Evolutionary conservation across 2,888 invertebrate genomes (phyloP).

Genomic region (Drosophila ustulata): DNA sequence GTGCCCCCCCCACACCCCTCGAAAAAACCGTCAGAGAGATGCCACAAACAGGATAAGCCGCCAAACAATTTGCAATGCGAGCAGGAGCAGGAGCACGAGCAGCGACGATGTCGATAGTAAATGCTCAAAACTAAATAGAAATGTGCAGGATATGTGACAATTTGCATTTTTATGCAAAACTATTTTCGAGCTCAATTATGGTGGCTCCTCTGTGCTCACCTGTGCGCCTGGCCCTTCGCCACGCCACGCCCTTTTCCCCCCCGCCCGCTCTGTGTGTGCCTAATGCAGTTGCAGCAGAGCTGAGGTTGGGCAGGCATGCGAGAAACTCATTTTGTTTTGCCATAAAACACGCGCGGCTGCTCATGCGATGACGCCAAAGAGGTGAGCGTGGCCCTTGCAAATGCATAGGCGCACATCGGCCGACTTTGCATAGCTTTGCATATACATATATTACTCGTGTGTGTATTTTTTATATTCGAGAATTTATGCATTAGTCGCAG

Average conservation of each 20-base stretch:
- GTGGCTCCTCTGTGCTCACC: constrained; percentile 21
- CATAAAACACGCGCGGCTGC: constrained; percentile 68
- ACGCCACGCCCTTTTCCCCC: background rate
- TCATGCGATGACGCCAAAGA: constrained; percentile 55
- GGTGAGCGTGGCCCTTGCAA: constrained; percentile 35
- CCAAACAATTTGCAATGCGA: constrained; percentile 66
- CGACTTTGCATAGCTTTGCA: constrained; percentile 46
- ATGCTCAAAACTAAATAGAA: constrained; percentile 70
- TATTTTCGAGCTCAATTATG: constrained; percentile 75
- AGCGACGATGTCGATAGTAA: constrained; percentile 31
- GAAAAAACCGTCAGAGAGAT: constrained; percentile 20
- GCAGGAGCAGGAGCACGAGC: constrained; percentile 7
- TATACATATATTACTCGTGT: constrained; percentile 22
- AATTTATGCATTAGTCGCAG: constrained; percentile 72
- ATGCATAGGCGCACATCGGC: constrained; percentile 58
- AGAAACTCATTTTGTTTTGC: constrained; percentile 77
- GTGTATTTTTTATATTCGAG: constrained; percentile 27
- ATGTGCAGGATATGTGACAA: constrained; percentile 80
- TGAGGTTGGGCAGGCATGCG: constrained; percentile 67
- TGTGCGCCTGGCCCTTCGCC: background rate
- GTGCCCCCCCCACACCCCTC: constrained; percentile 4
- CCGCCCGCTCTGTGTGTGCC: background rate
- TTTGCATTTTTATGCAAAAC: constrained; percentile 81
- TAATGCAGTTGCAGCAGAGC: constrained; percentile 63
- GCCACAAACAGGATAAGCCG: constrained; percentile 59